Evolutionary conservation across 2,113 vertebrate species (phyloP).

Genomic region (Bagarius yarrelli): DNA sequence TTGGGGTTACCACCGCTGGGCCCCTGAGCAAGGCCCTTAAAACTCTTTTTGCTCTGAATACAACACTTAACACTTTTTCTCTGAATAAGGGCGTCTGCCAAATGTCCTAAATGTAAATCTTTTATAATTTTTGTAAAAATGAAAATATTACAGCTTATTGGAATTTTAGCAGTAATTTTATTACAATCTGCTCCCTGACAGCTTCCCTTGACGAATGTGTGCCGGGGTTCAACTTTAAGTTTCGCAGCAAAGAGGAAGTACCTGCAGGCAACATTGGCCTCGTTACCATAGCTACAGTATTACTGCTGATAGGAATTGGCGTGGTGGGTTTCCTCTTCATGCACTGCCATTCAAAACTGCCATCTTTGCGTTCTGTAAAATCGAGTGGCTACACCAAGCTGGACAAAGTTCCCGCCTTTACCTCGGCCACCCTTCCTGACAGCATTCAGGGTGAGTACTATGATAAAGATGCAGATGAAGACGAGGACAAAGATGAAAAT

Average conservation of each 20-base stretch:
- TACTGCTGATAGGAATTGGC: conserved; percentile 72
- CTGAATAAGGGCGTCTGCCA: too few species aligned
- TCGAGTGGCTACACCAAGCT: conserved; percentile 77
- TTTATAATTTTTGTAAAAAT: too few species aligned
- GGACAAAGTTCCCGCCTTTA: conserved; percentile 54
- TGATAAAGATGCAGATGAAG: conserved; percentile 65
- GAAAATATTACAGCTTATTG: neutral
- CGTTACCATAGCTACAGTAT: conserved; percentile 62
- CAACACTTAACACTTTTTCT: too few species aligned
- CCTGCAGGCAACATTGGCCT: conserved; percentile 52
- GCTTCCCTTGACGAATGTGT: conserved; percentile 77
- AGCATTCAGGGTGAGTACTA: conserved; percentile 77
- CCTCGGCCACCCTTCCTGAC: conserved; percentile 51
- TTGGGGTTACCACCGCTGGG: too few species aligned
- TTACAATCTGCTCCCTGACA: neutral
- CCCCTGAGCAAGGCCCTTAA: too few species aligned
- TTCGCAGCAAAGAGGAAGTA: conserved; percentile 49
- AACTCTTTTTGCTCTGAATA: too few species aligned
- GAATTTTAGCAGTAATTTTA: neutral
- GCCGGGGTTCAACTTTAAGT: conserved; percentile 59
- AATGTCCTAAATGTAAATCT: too few species aligned
- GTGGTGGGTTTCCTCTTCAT: conserved; percentile 71
- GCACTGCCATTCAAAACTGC: conserved; percentile 58
- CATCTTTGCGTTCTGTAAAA: conserved; percentile 52
- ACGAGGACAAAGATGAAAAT: conserved; percentile 71